Percentiles rank a stretch among this genome's conserved stretches.
Evolutionary conservation across 2,888 invertebrate species (phyloP).

Genomic region (Aricia artaxerxes): DNA sequence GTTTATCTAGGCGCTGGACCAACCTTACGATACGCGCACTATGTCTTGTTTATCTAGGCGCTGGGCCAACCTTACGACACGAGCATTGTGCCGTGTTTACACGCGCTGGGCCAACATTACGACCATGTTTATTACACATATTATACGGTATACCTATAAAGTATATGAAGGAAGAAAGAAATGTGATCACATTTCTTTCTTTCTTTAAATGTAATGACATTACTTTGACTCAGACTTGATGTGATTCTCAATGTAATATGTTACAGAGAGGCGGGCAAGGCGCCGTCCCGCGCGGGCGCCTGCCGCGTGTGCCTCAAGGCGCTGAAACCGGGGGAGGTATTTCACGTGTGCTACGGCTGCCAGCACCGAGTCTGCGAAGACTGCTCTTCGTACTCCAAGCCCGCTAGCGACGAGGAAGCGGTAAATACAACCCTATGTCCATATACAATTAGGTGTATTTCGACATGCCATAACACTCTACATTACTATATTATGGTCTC

Average conservation of each 20-base stretch:
- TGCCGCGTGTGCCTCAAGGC: constrained; percentile 93
- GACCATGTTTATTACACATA: too few species aligned
- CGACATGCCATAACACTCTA: not conserved
- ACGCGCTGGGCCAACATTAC: not conserved
- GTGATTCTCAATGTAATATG: not conserved
- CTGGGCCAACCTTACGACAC: not conserved
- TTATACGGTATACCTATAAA: too few species aligned
- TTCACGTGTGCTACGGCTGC: constrained; percentile 93
- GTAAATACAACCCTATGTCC: constrained; percentile 64
- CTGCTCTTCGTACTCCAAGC: constrained; percentile 94
- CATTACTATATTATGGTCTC: not conserved
- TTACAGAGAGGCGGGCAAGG: constrained; percentile 84
- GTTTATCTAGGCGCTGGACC: not conserved
- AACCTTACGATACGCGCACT: not conserved
- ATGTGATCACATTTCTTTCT: too few species aligned
- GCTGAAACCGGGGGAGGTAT: constrained; percentile 93
- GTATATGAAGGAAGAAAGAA: too few species aligned
- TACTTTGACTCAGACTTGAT: too few species aligned
- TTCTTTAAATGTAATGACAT: too few species aligned
- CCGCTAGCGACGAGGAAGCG: constrained; percentile 90
- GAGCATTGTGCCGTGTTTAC: not conserved
- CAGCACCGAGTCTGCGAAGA: constrained; percentile 95
- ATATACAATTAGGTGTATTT: not conserved
- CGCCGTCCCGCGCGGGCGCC: constrained; percentile 87
- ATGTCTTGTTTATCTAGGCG: not conserved